Conservation (phyloP, 2,797 vertebrate genomes). For the Prionace glauca region DNA sequence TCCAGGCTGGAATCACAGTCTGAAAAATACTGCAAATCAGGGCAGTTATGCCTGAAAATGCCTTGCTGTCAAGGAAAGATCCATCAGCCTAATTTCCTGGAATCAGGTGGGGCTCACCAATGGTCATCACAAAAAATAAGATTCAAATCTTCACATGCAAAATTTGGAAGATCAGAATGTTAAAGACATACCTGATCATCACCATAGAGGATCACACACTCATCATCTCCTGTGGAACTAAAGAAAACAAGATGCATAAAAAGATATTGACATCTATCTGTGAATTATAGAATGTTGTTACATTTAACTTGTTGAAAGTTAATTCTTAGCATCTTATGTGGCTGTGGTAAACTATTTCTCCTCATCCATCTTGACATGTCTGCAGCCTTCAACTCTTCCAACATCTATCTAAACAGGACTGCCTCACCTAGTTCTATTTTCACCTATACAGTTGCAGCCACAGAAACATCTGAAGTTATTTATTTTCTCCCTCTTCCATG, state of each 20-base stretch:
- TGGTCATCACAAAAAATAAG: not conserved
- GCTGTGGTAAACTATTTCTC: not conserved
- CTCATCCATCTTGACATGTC: not conserved
- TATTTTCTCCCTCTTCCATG: not conserved
- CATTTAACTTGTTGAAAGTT: not conserved
- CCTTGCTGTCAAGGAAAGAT: not conserved
- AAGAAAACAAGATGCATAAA: constrained; percentile 33
- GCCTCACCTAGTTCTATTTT: not conserved
- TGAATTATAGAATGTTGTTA: not conserved
- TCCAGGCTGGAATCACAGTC: not conserved
- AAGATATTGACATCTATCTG: not conserved
- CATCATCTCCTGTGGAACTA: constrained; percentile 43
- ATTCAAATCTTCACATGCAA: not conserved
- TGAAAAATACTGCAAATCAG: not conserved
- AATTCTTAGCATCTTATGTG: not conserved
- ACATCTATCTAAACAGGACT: not conserved
- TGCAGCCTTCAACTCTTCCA: not conserved
- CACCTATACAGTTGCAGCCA: not conserved
- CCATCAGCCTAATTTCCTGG: not conserved
- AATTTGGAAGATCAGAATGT: not conserved
- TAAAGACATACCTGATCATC: constrained; percentile 46
- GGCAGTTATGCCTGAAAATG: not conserved
- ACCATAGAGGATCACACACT: constrained; percentile 46
- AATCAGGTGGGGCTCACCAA: not conserved
- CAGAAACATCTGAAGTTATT: not conserved